Conservation (phyloP, 2,888 invertebrate genomes). For the Synergus gifuensis region DNA sequence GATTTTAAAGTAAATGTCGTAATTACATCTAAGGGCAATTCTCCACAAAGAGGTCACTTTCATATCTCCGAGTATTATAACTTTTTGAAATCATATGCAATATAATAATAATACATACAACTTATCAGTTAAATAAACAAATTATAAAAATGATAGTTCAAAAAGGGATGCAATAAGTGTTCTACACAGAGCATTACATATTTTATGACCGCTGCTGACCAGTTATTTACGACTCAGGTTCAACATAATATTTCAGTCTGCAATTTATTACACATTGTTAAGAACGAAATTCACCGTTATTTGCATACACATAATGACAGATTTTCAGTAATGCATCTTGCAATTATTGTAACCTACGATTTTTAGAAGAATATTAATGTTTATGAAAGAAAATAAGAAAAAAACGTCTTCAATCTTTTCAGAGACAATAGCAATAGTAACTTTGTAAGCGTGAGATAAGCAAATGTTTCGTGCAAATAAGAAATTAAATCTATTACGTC, state of each 20-base stretch:
- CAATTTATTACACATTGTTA: constrained; percentile 27
- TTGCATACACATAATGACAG: background rate
- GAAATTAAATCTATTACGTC: background rate
- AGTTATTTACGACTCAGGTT: constrained; percentile 28
- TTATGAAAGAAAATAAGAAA: too few relatives aligned
- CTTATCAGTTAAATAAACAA: background rate
- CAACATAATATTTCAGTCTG: constrained; percentile 17
- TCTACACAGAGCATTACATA: background rate
- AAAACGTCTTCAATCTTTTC: too few relatives aligned
- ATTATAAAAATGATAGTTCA: background rate
- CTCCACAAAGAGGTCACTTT: background rate
- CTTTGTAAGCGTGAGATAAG: constrained; percentile 1
- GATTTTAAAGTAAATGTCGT: background rate
- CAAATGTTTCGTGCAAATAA: constrained; percentile 4
- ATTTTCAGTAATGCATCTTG: background rate
- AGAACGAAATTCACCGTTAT: background rate
- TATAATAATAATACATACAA: background rate
- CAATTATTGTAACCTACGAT: background rate
- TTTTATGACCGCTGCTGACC: constrained; percentile 2
- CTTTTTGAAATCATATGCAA: too few relatives aligned
- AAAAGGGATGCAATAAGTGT: background rate
- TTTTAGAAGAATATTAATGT: too few relatives aligned
- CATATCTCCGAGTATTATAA: background rate
- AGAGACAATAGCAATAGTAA: too few relatives aligned
- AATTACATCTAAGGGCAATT: background rate